A percentile compares a stretch with the other conserved stretches of the same genome.
Conservation (phyloP, 1,140 invertebrate genomes). For the Cecropterus lyciades region DNA sequence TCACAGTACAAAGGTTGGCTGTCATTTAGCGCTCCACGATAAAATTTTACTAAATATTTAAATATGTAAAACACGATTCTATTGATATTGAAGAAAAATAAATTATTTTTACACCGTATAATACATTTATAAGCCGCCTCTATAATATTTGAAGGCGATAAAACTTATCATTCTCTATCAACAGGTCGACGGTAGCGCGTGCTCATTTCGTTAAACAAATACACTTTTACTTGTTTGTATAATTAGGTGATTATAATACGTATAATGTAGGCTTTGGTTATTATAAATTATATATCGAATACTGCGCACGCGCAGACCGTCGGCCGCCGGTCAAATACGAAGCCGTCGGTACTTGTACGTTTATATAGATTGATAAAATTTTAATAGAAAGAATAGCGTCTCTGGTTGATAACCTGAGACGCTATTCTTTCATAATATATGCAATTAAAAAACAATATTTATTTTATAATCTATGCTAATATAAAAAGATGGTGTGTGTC, state of each 20-base stretch:
- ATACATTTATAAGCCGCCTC: conserved; percentile 41
- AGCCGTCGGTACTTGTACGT: conserved; percentile 15
- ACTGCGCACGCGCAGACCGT: not conserved
- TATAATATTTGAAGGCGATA: conserved; percentile 46
- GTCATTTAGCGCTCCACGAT: not conserved
- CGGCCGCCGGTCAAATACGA: conserved; percentile 3
- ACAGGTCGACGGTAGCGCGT: conserved; percentile 59
- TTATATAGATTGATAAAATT: not conserved
- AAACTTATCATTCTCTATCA: conserved; percentile 59
- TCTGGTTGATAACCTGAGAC: too few species aligned
- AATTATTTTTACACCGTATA: conserved; percentile 13
- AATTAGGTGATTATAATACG: conserved; percentile 51
- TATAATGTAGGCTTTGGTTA: conserved; percentile 14
- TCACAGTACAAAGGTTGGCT: not conserved
- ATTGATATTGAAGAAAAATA: not conserved
- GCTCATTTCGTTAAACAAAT: conserved; percentile 67
- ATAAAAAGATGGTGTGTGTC: too few species aligned
- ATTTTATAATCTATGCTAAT: too few species aligned
- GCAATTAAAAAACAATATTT: too few species aligned
- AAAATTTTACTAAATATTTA: not conserved
- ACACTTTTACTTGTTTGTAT: conserved; percentile 51
- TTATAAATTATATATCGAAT: conserved; percentile 6
- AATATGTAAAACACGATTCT: not conserved
- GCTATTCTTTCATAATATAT: too few species aligned
- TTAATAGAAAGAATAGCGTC: too few species aligned